Evolutionary conservation across 2,113 vertebrate species (phyloP), one percentile per base, ranked within the genome.

Genomic region (Ovibos moschatus): DNA sequence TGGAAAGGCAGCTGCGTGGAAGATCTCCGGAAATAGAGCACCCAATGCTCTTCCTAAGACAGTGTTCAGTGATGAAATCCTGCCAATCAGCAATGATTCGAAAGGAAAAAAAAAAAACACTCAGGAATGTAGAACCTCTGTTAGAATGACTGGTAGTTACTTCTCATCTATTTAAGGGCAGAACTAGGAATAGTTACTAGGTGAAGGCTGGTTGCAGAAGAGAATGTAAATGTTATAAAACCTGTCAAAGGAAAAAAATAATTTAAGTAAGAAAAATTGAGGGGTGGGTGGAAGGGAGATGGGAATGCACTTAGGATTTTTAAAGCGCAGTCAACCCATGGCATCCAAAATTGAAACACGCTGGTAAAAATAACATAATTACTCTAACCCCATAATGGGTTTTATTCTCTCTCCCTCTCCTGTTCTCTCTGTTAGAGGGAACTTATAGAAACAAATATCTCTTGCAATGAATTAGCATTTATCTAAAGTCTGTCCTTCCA

Each of bases 161-260:
- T 79, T 40, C 85, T 8, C 4, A 30, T 30, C 83, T 43, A 33
- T 25, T 51, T 14, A 19, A 82, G 87, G 14, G 10, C 50, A 36
- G 82, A 76, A 14, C 82, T n/a, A 43, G 78, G 95, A 97, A 96
- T 86, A 97, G 95, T 85, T 92, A 62, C 81, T 17, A 74, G 95
- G 93, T 95, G 95, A 96, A n/a, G 13, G 33, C 58, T 94, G 93
- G 74, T 45, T 67, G 78, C 88, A 62, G 95, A 83, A 90, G 17
- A 43, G 64, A 88, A 67, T 3, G 81, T 16, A n/a, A 97, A 96
- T 97, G 97, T 96, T 85, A 92, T 74, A 86, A 91, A 96, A 96
- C 95, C 97, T 96, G 96, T 96, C 97, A 87, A 55, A 85, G 93
- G 43, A 16, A 79, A 90, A 90, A 96, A 88, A 81, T 83, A 95